Evolutionary conservation across 2,113 vertebrate genomes (phyloP).

Genomic region (Seriola aureovittata): DNA sequence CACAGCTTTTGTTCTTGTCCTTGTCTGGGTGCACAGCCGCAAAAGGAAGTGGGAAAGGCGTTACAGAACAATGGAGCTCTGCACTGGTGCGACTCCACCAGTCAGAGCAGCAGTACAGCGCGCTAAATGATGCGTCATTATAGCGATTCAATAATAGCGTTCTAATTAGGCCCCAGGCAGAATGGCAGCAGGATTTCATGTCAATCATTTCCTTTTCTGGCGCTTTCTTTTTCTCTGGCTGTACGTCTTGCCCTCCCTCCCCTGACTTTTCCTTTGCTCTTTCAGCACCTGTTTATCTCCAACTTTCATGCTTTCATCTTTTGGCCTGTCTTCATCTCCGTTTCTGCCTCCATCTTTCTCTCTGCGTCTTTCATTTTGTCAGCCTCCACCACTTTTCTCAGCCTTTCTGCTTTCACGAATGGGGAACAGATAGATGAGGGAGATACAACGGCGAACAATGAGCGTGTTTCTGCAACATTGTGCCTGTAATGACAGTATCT

Average conservation of each 20-base stretch:
- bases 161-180: constrained; percentile 69
- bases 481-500: constrained; percentile 10
- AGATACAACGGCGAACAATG: not conserved
- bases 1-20: constrained; percentile 54
- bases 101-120: constrained; percentile 33
- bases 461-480: not conserved
- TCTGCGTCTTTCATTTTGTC: not conserved
- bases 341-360: not conserved
- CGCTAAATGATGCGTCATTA: constrained; percentile 73
- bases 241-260: constrained; percentile 20
- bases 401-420: not conserved
- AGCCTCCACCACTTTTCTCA: not conserved
- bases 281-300: constrained; percentile 31
- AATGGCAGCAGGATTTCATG: constrained; percentile 49
- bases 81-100: constrained; percentile 49
- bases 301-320: constrained; percentile 4
- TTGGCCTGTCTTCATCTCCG: not conserved
- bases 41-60: constrained; percentile 35
- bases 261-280: not conserved
- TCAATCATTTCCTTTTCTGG: constrained; percentile 68
- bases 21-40: constrained; percentile 52
- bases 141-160: constrained; percentile 71
- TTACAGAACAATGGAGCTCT: constrained; percentile 49
- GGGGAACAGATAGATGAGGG: constrained; percentile 5
- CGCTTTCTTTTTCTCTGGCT: constrained; percentile 16